These are phyloP conservation scores for Ophiothrix spiculata DNA, from an alignment of 35 echinoderm and acorn worm genomes.

Conservation along the genomic window DNA sequence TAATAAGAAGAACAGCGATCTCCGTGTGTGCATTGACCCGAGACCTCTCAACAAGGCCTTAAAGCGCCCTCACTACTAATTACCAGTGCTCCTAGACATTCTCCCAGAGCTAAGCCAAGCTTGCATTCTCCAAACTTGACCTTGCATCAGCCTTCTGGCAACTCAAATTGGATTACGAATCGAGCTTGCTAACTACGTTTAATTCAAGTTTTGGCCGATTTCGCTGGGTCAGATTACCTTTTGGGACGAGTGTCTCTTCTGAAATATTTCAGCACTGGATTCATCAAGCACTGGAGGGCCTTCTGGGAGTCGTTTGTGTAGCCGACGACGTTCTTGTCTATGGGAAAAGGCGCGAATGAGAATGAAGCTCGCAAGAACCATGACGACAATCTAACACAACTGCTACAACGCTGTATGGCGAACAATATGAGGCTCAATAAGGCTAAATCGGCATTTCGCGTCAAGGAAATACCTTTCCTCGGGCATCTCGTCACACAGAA, in stretches of 20 bases:
- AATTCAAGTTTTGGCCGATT: slow-evolving; percentile 26
- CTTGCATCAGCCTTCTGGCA: slow-evolving; percentile 43
- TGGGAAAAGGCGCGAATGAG: slow-evolving; percentile 15
- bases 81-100: slow-evolving; percentile 29
- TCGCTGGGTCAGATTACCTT: slow-evolving; percentile 33
- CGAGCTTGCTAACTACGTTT: slow-evolving; percentile 32
- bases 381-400: slow-evolving; percentile 40
- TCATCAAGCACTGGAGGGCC: background rate
- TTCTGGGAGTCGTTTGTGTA: slow-evolving; percentile 20
- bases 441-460: slow-evolving; percentile 11
- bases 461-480: slow-evolving; percentile 22
- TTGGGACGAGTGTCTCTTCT: slow-evolving; percentile 10
- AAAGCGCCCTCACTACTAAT: slow-evolving; percentile 37
- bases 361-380: slow-evolving; percentile 37
- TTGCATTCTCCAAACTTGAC: slow-evolving; percentile 40
- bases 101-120: slow-evolving; percentile 26
- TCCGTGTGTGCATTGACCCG: slow-evolving; percentile 59
- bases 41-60: slow-evolving; percentile 52
- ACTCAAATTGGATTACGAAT: slow-evolving; percentile 39
- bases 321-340: slow-evolving; percentile 56
- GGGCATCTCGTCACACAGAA: slow-evolving; percentile 3
- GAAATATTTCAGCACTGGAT: slow-evolving; percentile 49
- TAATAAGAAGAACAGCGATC: slow-evolving; percentile 22
- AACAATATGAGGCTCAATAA: slow-evolving; percentile 29
- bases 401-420: slow-evolving; percentile 45